Conservation (phyloP, 2,888 invertebrate species). For the Lingula anatina region DNA sequence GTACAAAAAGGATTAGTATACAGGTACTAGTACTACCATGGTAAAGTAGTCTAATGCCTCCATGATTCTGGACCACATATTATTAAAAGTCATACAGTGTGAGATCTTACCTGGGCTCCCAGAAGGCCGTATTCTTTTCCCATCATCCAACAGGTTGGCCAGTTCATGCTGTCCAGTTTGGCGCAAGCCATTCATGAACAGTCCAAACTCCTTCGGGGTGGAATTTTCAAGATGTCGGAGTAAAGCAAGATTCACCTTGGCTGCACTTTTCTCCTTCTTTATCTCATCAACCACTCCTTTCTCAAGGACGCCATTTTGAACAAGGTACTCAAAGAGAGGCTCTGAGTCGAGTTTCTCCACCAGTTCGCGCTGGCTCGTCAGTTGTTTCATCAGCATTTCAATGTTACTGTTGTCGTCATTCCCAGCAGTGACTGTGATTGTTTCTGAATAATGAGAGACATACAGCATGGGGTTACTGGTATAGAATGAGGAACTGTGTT, state of each 20-base stretch:
- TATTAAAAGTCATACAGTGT: too few relatives aligned
- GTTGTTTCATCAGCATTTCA: slow-evolving; percentile 15
- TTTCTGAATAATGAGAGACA: too few relatives aligned
- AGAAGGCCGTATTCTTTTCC: slow-evolving; percentile 36
- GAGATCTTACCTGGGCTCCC: slow-evolving; percentile 29
- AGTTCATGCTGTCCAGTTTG: slow-evolving; percentile 46
- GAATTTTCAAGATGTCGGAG: slow-evolving; percentile 33
- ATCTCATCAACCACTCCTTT: slow-evolving; percentile 23
- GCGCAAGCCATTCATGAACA: slow-evolving; percentile 46
- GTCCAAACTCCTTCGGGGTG: slow-evolving; percentile 32
- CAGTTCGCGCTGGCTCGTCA: slow-evolving; percentile 30
- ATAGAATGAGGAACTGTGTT: too few relatives aligned
- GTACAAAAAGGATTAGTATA: too few relatives aligned
- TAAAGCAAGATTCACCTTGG: slow-evolving; percentile 34
- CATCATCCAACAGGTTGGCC: slow-evolving; percentile 41
- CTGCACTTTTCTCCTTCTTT: slow-evolving; percentile 20
- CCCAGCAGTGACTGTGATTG: too few relatives aligned
- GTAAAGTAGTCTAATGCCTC: too few relatives aligned
- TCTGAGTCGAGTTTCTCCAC: slow-evolving; percentile 43
- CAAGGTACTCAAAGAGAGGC: slow-evolving; percentile 43
- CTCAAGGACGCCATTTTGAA: slow-evolving; percentile 42
- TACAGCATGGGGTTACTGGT: too few relatives aligned
- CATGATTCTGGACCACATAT: too few relatives aligned
- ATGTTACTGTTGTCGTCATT: slow-evolving; percentile 6
- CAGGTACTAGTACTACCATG: too few relatives aligned